Base-by-base conservation (phyloP, 2,113 vertebrate species). In the Thalassarche chlororhynchos region DNA sequence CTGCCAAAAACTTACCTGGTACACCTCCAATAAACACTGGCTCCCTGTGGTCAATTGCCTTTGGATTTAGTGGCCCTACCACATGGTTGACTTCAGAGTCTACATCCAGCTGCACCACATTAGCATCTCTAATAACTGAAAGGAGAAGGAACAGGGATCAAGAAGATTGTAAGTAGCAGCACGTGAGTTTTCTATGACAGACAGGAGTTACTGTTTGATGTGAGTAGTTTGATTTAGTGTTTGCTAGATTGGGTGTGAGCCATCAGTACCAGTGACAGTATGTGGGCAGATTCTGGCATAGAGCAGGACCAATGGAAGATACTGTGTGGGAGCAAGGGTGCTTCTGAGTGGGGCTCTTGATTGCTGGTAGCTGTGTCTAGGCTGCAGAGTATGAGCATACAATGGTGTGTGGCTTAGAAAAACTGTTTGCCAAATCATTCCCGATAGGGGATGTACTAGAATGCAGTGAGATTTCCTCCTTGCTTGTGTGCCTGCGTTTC, bases 1-100 rank as follows among this genome's bases (percentile, higher is more conserved):
- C 11, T 71, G 26, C 23, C 10, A 69, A 55, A 83, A 55, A 24
- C 98, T 82, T 96, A 99, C 99, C 99, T 98, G 99, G 99, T 83
- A 99, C 98, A 92, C 99, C 99, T 75, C 99, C 99, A 83, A 99
- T 98, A 97, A 99, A 99, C 57, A 99, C 98, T 12, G 99, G 99
- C 54, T 98, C 98, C 76, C 89, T 98, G 87, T 97, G 97, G 55
- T 98, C 98, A 46, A 74, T 92, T 84, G 98, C 90, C 55, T 95
- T 98, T 84, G 98, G 98, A 86, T 98, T 99, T 72, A 99, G 85
- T 2, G 98, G 98, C 60, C 99, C 99, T 68, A 99, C 98, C 17
- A 99, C 99, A 24, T 99, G 99, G 91, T 98, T 99, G 89, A 99
- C 99, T 97, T 99, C 99, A 47, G 99, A 99, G 92, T 99, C 99